phyloP scores from a whole-genome alignment of 2,797 vertebrate genomes.

The Aplochiton taeniatus region DNA sequence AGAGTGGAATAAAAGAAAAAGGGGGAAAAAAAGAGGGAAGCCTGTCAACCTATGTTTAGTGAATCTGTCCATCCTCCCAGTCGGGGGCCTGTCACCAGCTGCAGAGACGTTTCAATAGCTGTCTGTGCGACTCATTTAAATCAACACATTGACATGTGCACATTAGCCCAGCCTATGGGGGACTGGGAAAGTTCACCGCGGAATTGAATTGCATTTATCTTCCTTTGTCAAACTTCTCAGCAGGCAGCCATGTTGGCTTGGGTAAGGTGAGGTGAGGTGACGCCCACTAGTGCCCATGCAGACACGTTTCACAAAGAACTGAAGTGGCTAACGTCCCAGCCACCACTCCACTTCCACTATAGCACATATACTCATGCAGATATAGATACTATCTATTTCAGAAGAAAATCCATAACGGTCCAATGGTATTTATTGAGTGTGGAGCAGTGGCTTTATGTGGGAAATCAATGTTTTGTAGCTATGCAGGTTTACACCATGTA shows the following conservation, averaged over 20 bases:
- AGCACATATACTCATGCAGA: conserved; percentile 51
- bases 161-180: conserved; percentile 51
- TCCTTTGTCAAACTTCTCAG: conserved; percentile 14
- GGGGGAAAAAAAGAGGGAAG: conserved; percentile 69
- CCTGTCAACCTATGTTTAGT: conserved; percentile 79
- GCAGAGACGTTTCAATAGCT: conserved; percentile 75
- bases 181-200: not conserved
- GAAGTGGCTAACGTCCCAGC: conserved; percentile 56
- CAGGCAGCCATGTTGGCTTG: not conserved
- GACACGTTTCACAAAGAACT: conserved; percentile 50
- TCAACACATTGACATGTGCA: conserved; percentile 73
- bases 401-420: conserved; percentile 58
- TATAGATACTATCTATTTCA: conserved; percentile 56
- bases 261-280: not conserved
- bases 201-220: conserved; percentile 17
- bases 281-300: not conserved
- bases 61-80: conserved; percentile 73
- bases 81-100: conserved; percentile 74
- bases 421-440: conserved; percentile 50
- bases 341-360: conserved; percentile 39
- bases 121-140: conserved; percentile 72
- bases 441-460: conserved; percentile 52
- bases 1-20: conserved; percentile 71
- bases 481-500: too few relatives aligned
- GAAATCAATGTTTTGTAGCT: conserved; percentile 54